Evolutionary conservation across 2,888 invertebrate genomes (phyloP).

Genomic region (Acleris cristana): DNA sequence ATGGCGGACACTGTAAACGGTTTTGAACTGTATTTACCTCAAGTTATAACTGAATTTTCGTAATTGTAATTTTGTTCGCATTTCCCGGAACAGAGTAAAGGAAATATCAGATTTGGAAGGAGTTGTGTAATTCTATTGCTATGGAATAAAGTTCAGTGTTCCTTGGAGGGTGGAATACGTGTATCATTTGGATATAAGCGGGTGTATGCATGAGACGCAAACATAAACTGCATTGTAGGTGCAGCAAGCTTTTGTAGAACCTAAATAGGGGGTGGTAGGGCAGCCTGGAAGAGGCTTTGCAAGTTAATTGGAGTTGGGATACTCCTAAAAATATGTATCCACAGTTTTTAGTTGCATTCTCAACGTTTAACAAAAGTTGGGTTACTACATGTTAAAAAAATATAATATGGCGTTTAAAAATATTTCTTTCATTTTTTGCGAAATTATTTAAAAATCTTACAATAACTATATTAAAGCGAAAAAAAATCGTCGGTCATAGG

Average conservation of each 20-base stretch:
- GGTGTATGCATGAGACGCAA: slow-evolving; percentile 71
- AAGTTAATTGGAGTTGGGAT: slow-evolving; percentile 29
- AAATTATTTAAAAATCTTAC: too few species aligned
- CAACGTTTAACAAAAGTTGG: too few species aligned
- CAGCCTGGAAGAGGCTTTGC: slow-evolving; percentile 55
- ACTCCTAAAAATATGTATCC: neutral
- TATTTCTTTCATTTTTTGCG: too few species aligned
- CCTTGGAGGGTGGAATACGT: slow-evolving; percentile 45
- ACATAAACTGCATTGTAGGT: slow-evolving; percentile 74
- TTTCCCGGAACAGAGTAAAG: slow-evolving; percentile 50
- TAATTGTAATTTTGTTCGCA: slow-evolving; percentile 39
- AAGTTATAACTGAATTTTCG: slow-evolving; percentile 46
- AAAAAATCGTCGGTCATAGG: too few species aligned
- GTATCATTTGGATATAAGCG: slow-evolving; percentile 63
- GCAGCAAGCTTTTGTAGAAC: slow-evolving; percentile 74
- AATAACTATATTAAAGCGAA: too few species aligned
- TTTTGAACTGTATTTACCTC: slow-evolving; percentile 44
- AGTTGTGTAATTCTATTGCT: slow-evolving; percentile 53
- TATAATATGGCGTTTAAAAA: too few species aligned
- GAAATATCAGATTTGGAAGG: slow-evolving; percentile 50
- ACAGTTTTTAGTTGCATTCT: too few species aligned
- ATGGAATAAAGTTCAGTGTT: slow-evolving; percentile 58
- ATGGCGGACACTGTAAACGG: slow-evolving; percentile 40
- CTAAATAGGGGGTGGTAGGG: slow-evolving; percentile 59
- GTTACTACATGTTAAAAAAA: too few species aligned